Percentiles rank a stretch among this genome's conserved stretches.
Evolutionary conservation across 2,888 invertebrate species (phyloP).

Genomic region (Pammene fasciana): DNA sequence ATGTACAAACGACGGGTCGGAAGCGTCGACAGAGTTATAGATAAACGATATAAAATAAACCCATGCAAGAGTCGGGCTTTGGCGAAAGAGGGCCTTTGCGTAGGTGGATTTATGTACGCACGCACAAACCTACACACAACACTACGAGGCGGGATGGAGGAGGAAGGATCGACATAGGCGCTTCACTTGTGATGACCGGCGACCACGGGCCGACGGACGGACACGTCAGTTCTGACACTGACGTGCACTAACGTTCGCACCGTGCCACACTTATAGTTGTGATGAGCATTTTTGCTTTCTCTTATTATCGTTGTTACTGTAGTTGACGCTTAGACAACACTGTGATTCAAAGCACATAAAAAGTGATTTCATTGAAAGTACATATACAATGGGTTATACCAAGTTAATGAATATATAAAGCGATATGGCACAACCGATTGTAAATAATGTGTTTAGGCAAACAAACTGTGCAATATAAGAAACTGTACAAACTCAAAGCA

Average conservation of each 20-base stretch:
- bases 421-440: slow-evolving; percentile 11
- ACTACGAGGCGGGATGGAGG: slow-evolving; percentile 52
- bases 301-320: slow-evolving; percentile 61
- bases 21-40: slow-evolving; percentile 54
- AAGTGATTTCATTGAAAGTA: background rate
- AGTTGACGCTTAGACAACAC: slow-evolving; percentile 69
- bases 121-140: slow-evolving; percentile 60
- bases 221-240: slow-evolving; percentile 45
- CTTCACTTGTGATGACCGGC: slow-evolving; percentile 73
- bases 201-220: slow-evolving; percentile 43
- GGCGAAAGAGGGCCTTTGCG: slow-evolving; percentile 66
- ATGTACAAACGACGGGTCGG: slow-evolving; percentile 48
- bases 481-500: slow-evolving; percentile 34
- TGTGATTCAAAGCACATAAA: slow-evolving; percentile 2
- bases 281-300: slow-evolving; percentile 79
- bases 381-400: slow-evolving; percentile 20
- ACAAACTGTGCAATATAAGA: slow-evolving; percentile 3
- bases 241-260: slow-evolving; percentile 72
- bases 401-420: background rate
- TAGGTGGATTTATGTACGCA: slow-evolving; percentile 56
- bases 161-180: slow-evolving; percentile 67
- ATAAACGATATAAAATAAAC: slow-evolving; percentile 57
- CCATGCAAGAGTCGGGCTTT: slow-evolving; percentile 76
- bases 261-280: slow-evolving; percentile 78
- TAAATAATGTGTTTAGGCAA: background rate